Conservation (phyloP, 2,888 invertebrate species). For the Phalera bucephala region DNA sequence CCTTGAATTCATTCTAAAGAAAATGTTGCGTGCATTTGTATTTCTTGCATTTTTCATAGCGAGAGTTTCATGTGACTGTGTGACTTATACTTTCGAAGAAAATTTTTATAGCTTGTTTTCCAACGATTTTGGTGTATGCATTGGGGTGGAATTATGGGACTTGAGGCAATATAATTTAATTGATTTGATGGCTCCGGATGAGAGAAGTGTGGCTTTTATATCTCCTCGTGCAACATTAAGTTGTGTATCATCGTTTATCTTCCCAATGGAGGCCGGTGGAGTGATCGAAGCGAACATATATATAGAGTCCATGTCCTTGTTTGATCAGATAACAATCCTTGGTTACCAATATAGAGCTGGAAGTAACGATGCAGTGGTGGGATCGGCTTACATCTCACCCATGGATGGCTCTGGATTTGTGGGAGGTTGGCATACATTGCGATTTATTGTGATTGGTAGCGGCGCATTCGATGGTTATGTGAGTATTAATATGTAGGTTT, state of each 20-base stretch:
- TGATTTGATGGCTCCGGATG: neutral
- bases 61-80: neutral
- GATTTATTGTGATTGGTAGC: conserved; percentile 13
- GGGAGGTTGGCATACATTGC: conserved; percentile 30
- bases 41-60: neutral
- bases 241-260: conserved; percentile 5
- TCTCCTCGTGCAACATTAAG: neutral
- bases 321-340: conserved; percentile 3
- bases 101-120: neutral
- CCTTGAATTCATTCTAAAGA: too few relatives aligned
- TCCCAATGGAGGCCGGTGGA: conserved; percentile 8
- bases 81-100: neutral
- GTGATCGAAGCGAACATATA: conserved; percentile 10
- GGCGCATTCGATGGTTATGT: conserved; percentile 32
- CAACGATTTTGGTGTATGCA: neutral
- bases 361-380: conserved; percentile 3
- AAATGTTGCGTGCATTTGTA: too few relatives aligned
- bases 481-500: conserved; percentile 32
- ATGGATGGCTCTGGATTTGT: conserved; percentile 5
- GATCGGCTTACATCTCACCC: conserved; percentile 5
- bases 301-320: conserved; percentile 2
- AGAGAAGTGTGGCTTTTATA: neutral
- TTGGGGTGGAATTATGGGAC: neutral
- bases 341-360: neutral
- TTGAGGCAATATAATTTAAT: neutral